Evolutionary conservation across 2,113 vertebrate genomes (phyloP), one percentile per base, ranked within the genome.

Genomic region (Aphyosemion australe): DNA sequence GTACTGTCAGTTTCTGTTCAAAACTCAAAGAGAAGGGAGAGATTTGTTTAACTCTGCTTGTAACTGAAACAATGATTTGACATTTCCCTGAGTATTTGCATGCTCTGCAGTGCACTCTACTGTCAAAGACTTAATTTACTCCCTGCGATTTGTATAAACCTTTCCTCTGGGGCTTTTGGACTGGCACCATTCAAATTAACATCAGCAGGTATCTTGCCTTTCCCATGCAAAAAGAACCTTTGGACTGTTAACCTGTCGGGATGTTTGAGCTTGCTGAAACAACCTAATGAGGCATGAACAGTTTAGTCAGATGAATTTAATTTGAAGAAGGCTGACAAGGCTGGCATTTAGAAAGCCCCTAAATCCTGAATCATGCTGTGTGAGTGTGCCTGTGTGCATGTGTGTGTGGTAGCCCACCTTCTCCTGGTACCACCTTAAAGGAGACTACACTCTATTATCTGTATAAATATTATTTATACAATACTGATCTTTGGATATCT

Each of bases 301-400:
- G 60, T 78, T 82, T 76, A 76, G 65, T 77, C 77, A 70, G 52
- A 67, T 56, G 62, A 57, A 66, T 78, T 20, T 72, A 64, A 79
- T 39, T 56, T 41, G 53, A 78, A 72, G 68, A 58, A 77, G 51
- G 66, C 68, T 83, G 85, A 84, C 82, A 81, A 58, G 61, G 68
- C 56, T 82, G 83, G 64, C 75, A 78, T 86, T 83, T 80, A 72
- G 55, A 70, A 69, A 73, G 75, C 58, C 55, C 62, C 69, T 41
- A 66, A 58, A 79, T 55, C 58, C 59, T 55, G n/a, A 50, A 10
- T 62, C 69, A 79, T 37, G 58, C 59, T 60, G 67, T 20, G 78
- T 70, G 53, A 69, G 59, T 63, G 60, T 37, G 34, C 6, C 4
- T 37, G 34, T 37, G 34, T 37, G 34, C 6, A 5, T 37, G 34